phyloP scores from a whole-genome alignment of 2,888 invertebrate species.

The Operophtera brumata region DNA sequence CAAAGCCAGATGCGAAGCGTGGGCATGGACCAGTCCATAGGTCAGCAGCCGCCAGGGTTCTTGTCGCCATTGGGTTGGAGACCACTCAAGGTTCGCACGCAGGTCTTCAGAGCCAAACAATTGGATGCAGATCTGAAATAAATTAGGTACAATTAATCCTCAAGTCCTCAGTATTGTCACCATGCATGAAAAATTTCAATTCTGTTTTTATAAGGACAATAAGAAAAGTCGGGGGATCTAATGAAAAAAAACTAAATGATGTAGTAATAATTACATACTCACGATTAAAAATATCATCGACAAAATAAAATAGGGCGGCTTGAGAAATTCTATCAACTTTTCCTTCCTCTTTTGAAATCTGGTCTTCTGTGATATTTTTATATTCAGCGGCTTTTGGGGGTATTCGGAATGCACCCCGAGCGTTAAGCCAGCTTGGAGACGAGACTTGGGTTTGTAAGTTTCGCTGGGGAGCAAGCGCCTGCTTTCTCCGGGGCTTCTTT shows the following conservation, averaged over 20 bases:
- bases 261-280: slow-evolving; percentile 41
- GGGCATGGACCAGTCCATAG: slow-evolving; percentile 90
- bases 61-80: slow-evolving; percentile 72
- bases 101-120: slow-evolving; percentile 42
- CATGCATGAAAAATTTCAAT: too few relatives aligned
- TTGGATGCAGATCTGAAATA: slow-evolving; percentile 52
- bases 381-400: slow-evolving; percentile 38
- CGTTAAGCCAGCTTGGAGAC: slow-evolving; percentile 59
- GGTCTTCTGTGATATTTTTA: slow-evolving; percentile 42
- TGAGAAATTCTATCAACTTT: slow-evolving; percentile 55
- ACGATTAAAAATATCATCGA: slow-evolving; percentile 65
- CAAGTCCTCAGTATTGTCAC: too few relatives aligned
- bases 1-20: slow-evolving; percentile 86
- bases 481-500: slow-evolving; percentile 57
- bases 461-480: slow-evolving; percentile 50
- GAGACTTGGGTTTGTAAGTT: slow-evolving; percentile 40
- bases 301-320: slow-evolving; percentile 69
- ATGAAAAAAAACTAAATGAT: too few relatives aligned
- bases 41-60: slow-evolving; percentile 90
- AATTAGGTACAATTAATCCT: background rate
- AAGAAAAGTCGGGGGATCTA: too few relatives aligned
- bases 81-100: slow-evolving; percentile 58
- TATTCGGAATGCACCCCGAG: slow-evolving; percentile 50
- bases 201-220: too few relatives aligned
- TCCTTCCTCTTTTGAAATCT: slow-evolving; percentile 61